phyloP scores from a whole-genome alignment of 2,888 invertebrate genomes.

The Lissonota sp. region DNA sequence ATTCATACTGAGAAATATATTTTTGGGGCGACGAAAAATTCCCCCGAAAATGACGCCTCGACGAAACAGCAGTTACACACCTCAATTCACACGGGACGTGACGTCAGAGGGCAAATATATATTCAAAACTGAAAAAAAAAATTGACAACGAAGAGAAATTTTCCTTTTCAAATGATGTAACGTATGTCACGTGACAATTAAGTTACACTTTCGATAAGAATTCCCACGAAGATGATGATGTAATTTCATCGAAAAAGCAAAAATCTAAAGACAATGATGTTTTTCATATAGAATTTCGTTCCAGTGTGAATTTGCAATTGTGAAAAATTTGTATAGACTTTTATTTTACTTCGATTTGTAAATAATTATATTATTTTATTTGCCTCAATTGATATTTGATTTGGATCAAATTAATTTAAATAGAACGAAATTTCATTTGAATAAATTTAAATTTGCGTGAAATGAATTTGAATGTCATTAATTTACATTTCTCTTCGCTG shows the following conservation, averaged over 20 bases:
- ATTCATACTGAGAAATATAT: background rate
- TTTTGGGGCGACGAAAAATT: background rate
- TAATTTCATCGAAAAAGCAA: background rate
- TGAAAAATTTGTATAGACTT: too few species aligned
- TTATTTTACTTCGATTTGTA: too few species aligned
- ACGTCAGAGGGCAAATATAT: constrained; percentile 7
- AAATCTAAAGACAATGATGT: background rate
- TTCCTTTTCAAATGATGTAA: background rate
- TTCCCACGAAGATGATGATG: background rate
- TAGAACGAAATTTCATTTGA: too few species aligned
- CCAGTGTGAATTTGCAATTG: too few species aligned
- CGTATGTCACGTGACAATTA: background rate
- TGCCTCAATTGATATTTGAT: too few species aligned
- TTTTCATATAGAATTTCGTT: too few species aligned
- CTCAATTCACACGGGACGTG: background rate
- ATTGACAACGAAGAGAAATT: background rate
- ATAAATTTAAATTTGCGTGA: too few species aligned
- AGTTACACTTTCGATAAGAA: background rate
- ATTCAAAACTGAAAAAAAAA: background rate
- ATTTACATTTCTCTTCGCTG: too few species aligned
- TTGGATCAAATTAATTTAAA: too few species aligned
- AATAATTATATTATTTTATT: too few species aligned
- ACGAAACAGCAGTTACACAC: background rate
- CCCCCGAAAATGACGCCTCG: background rate
- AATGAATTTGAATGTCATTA: too few species aligned